Conservation (phyloP, 1,140 invertebrate species). For the Agraylea sexmaculata region DNA sequence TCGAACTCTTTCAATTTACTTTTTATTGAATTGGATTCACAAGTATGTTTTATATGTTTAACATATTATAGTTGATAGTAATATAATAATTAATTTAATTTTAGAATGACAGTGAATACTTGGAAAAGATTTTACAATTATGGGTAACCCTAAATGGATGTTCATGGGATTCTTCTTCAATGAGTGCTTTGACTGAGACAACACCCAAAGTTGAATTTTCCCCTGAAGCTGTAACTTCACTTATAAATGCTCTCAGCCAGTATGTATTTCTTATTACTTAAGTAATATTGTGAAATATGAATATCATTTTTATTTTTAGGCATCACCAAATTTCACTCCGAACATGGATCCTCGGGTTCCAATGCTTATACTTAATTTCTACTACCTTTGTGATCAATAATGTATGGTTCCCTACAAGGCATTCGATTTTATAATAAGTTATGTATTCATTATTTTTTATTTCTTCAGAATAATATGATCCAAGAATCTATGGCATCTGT, state of each 20-base stretch:
- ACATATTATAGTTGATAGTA: slow-evolving; percentile 1
- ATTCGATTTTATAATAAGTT: not conserved
- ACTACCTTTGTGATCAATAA: slow-evolving; percentile 18
- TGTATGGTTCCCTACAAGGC: too few species aligned
- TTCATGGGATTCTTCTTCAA: slow-evolving; percentile 30
- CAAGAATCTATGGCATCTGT: slow-evolving; percentile 16
- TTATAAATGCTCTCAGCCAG: slow-evolving; percentile 49
- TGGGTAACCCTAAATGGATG: slow-evolving; percentile 71
- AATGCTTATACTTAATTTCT: slow-evolving; percentile 36
- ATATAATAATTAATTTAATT: slow-evolving; percentile 18
- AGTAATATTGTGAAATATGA: slow-evolving; percentile 4
- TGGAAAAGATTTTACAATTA: slow-evolving; percentile 69
- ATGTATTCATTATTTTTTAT: not conserved
- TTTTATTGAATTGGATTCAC: slow-evolving; percentile 46
- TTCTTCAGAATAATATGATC: slow-evolving; percentile 11
- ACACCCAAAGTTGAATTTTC: slow-evolving; percentile 61
- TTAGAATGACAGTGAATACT: slow-evolving; percentile 47
- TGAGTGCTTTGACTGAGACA: slow-evolving; percentile 41
- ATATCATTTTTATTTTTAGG: slow-evolving; percentile 23
- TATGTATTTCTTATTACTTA: slow-evolving; percentile 18
- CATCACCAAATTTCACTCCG: slow-evolving; percentile 34
- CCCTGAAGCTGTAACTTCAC: slow-evolving; percentile 53
- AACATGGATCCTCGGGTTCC: slow-evolving; percentile 38
- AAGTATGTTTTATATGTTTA: slow-evolving; percentile 11
- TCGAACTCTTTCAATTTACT: slow-evolving; percentile 57